Conservation (phyloP, 2,797 vertebrate species). For the Sebastes taczanowskii region DNA sequence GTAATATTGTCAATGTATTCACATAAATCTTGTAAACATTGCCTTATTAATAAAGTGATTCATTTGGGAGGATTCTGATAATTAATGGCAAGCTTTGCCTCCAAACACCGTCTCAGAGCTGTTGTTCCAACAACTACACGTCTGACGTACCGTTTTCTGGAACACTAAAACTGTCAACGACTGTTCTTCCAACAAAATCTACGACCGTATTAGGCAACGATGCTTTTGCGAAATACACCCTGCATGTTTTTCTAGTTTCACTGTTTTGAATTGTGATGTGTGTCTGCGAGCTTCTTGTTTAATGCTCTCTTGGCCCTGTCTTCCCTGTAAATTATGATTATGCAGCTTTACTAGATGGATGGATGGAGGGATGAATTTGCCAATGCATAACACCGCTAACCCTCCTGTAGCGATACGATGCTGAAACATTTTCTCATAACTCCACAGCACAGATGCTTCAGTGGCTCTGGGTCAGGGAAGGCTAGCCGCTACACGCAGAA, state of each 20-base stretch:
- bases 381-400: slow-evolving; percentile 31
- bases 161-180: slow-evolving; percentile 57
- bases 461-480: slow-evolving; percentile 60
- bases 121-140: slow-evolving; percentile 12
- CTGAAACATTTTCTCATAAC: slow-evolving; percentile 58
- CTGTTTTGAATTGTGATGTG: slow-evolving; percentile 50
- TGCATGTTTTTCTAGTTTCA: slow-evolving; percentile 35
- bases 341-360: neutral
- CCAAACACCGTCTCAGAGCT: slow-evolving; percentile 6
- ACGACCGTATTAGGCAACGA: slow-evolving; percentile 40
- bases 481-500: slow-evolving; percentile 35
- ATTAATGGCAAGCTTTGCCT: slow-evolving; percentile 1
- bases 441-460: slow-evolving; percentile 36
- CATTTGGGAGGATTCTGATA: neutral
- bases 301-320: slow-evolving; percentile 36
- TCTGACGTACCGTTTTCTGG: slow-evolving; percentile 19
- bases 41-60: slow-evolving; percentile 7
- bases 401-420: slow-evolving; percentile 13
- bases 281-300: slow-evolving; percentile 40
- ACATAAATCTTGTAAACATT: neutral
- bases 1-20: neutral
- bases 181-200: slow-evolving; percentile 23
- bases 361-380: slow-evolving; percentile 21
- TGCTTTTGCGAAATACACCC: slow-evolving; percentile 37
- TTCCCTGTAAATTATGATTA: slow-evolving; percentile 35